Evolutionary conservation across 2,113 vertebrate genomes (phyloP), one percentile per base, ranked within the genome.

Genomic region (Chaetorhynchus papuensis): DNA sequence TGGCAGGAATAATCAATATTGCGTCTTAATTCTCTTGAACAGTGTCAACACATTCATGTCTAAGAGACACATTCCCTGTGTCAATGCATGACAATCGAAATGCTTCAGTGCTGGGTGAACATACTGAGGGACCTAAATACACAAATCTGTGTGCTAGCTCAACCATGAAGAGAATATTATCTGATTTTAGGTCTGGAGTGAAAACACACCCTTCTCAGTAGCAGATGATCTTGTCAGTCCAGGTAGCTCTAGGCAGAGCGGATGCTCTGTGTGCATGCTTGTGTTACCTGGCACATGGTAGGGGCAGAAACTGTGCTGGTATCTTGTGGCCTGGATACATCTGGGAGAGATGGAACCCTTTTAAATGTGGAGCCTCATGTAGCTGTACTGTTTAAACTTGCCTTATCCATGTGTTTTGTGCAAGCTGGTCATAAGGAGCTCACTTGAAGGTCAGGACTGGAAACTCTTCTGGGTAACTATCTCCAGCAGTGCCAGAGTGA

Each of bases 211-310:
- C 15, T 85, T 70, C 10, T 68, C 11, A 6, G 52, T 21, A n/a
- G 52, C 39, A 33, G 21, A 53, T 57, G 52, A 64, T 10, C 33
- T 35, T 50, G 24, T 79, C 35, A 47, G 27, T 39, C 10, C 39
- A 41, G n/a, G 31, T 61, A 61, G n/a, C 24, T 80, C 11, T 57
- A 72, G 53, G 37, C 26, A 83, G 63, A 65, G n/a, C 24, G 44
- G 30, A 21, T 26, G 23, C 30, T 3, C 14, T 11, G 0, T 30
- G 33, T 45, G 16, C 3, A 2, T 13, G 7, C 23, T 26, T 70
- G n/a, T 63, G 20, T 35, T 50, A 14, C n/a, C 35, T 79, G 45
- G 60, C 24, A 53, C 1, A 0, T 23, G 28, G 16, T 5, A 7
- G 5, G 3, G 14, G 15, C 8, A 50, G 27, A 87, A 65, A 44